Conservation (phyloP, 1,140 invertebrate genomes). For the Drosophila kanapiae region DNA sequence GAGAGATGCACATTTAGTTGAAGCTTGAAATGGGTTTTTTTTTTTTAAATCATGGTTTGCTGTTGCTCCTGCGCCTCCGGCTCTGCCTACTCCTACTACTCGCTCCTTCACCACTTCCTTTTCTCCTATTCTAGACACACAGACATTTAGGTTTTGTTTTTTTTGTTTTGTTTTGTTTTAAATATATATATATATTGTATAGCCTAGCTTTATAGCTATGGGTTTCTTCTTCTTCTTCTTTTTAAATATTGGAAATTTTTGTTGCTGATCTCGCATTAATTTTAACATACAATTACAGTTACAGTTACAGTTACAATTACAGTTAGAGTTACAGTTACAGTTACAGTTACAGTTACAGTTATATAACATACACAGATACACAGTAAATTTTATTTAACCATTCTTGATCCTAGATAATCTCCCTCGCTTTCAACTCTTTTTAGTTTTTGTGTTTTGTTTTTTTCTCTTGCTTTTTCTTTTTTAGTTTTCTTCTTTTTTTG, state of each 20-base stretch:
- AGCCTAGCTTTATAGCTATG: slow-evolving; percentile 46
- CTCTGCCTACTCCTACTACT: slow-evolving; percentile 8
- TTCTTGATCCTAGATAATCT: slow-evolving; percentile 33
- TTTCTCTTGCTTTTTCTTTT: background rate
- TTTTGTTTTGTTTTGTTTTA: slow-evolving; percentile 5
- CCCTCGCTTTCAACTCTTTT: slow-evolving; percentile 13
- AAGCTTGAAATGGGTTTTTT: slow-evolving; percentile 49
- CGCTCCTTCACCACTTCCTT: background rate
- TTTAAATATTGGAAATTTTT: slow-evolving; percentile 21
- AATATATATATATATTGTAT: slow-evolving; percentile 29
- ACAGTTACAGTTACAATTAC: slow-evolving; percentile 38
- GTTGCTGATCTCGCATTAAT: slow-evolving; percentile 39
- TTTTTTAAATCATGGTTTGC: slow-evolving; percentile 23
- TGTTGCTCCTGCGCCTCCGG: slow-evolving; percentile 13
- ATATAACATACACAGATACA: slow-evolving; percentile 57
- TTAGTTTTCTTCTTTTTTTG: slow-evolving; percentile 13
- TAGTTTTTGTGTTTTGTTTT: background rate
- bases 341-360: slow-evolving; percentile 41
- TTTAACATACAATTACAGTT: slow-evolving; percentile 52
- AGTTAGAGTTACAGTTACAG: slow-evolving; percentile 18
- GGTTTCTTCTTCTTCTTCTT: background rate
- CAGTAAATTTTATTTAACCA: slow-evolving; percentile 56
- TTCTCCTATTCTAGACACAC: slow-evolving; percentile 51
- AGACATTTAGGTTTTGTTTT: slow-evolving; percentile 28
- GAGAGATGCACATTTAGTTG: slow-evolving; percentile 71